These are phyloP conservation scores for Lepeophtheirus nordmannii DNA, from an alignment of 2,888 invertebrate genomes.

Conservation along the genomic window DNA sequence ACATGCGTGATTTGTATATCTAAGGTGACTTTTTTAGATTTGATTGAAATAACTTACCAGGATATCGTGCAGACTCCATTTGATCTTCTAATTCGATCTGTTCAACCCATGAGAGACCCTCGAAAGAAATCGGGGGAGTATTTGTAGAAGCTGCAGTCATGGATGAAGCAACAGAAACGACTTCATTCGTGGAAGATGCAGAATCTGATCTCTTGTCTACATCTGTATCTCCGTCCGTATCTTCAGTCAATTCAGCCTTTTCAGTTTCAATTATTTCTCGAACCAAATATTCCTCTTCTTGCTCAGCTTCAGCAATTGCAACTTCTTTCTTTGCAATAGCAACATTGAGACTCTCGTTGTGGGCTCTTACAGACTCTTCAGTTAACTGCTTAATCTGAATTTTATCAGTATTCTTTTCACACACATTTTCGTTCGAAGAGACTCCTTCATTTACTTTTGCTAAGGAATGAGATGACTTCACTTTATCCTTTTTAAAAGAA, in stretches of 20 bases:
- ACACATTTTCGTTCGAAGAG: background rate
- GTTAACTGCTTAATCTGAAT: background rate
- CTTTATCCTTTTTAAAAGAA: background rate
- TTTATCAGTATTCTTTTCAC: background rate
- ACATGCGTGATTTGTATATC: too few relatives aligned
- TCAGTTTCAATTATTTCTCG: conserved; percentile 43
- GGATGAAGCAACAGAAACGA: background rate
- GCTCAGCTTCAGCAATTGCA: conserved; percentile 38
- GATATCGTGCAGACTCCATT: conserved; percentile 38
- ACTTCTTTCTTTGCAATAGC: conserved; percentile 41
- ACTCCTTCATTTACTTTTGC: too few relatives aligned
- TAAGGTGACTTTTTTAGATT: background rate
- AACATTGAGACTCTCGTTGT: conserved; percentile 38
- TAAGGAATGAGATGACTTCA: too few relatives aligned
- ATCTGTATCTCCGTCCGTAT: conserved; percentile 9
- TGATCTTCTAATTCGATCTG: conserved; percentile 49
- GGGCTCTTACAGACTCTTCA: background rate
- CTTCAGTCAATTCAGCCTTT: conserved; percentile 33
- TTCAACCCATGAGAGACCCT: conserved; percentile 66
- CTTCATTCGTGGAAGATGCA: conserved; percentile 3
- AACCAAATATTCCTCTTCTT: conserved; percentile 44
- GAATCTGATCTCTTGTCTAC: background rate
- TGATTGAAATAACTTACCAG: background rate
- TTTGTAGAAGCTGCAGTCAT: background rate
- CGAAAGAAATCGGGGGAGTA: conserved; percentile 18